These are phyloP conservation scores for Chaetorhynchus papuensis DNA, from an alignment of 2,113 vertebrate genomes.

Conservation along the genomic window DNA sequence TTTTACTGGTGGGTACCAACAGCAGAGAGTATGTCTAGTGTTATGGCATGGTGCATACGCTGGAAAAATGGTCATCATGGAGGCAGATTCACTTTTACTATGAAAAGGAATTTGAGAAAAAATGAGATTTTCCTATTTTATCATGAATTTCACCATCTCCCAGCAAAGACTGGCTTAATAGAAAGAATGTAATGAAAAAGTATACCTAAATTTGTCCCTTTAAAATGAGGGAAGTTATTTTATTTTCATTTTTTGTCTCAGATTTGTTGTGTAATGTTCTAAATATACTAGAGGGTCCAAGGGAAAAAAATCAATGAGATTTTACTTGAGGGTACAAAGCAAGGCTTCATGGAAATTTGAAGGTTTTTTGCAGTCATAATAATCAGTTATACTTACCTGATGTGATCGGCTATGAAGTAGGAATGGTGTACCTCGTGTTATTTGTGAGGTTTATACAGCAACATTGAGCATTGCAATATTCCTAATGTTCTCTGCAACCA, in stretches of 20 bases:
- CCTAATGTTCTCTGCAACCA: neutral
- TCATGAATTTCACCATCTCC: neutral
- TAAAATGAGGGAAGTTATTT: neutral
- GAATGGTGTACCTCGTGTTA: neutral
- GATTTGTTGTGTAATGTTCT: neutral
- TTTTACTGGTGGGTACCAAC: neutral
- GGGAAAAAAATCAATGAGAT: neutral
- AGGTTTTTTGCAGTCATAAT: neutral
- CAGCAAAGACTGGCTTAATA: neutral
- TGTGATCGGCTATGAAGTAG: neutral
- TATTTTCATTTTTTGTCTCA: neutral
- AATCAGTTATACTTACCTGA: neutral
- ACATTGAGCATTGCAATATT: neutral
- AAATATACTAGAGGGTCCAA: neutral
- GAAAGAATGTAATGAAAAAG: neutral
- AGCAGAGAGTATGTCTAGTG: neutral
- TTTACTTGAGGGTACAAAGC: neutral
- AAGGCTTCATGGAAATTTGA: neutral
- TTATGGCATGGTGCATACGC: neutral
- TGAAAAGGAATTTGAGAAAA: neutral
- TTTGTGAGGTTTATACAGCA: neutral
- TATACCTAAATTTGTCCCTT: neutral
- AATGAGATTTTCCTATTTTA: neutral
- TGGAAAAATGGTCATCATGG: neutral
- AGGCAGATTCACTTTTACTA: neutral